Percentiles rank a stretch among this genome's conserved stretches.
phyloP scores from a whole-genome alignment of 1,140 invertebrate genomes.

The Apis dorsata region DNA sequence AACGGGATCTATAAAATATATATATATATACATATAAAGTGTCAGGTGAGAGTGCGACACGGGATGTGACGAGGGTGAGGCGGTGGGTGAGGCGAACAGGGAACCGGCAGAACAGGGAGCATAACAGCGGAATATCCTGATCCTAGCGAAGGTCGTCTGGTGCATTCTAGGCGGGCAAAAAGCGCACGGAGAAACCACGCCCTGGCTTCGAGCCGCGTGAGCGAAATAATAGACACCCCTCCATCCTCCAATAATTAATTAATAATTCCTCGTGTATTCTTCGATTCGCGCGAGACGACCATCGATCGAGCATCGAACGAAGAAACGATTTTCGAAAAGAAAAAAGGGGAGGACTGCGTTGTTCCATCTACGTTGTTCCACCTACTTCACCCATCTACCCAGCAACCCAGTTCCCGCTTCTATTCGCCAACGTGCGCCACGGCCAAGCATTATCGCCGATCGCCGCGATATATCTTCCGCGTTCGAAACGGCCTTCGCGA shows the following conservation, averaged over 20 bases:
- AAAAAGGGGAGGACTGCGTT: conserved; percentile 27
- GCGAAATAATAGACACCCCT: neutral
- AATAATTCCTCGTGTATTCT: too few species aligned
- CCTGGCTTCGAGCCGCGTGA: conserved; percentile 69
- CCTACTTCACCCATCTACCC: conserved; percentile 62
- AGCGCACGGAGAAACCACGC: conserved; percentile 78
- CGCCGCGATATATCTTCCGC: conserved; percentile 71
- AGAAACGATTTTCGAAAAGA: too few species aligned
- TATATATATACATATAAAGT: too few species aligned
- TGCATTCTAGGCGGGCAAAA: conserved; percentile 77
- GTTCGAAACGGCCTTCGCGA: conserved; percentile 70
- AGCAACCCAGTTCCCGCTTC: conserved; percentile 63
- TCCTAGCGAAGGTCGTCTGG: conserved; percentile 77
- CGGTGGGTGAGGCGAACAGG: conserved; percentile 18
- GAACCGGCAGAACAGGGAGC: conserved; percentile 19
- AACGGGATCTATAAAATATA: too few species aligned
- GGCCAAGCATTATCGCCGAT: conserved; percentile 67
- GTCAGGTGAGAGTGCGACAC: neutral
- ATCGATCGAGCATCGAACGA: neutral
- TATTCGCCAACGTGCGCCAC: conserved; percentile 53
- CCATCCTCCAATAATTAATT: too few species aligned
- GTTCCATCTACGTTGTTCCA: conserved; percentile 45
- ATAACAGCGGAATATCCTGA: conserved; percentile 72
- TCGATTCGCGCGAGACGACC: too few species aligned
- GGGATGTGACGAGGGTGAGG: conserved; percentile 30